Evolutionary conservation across 2,797 vertebrate genomes (phyloP).

Genomic region (Poecilia velifera): DNA sequence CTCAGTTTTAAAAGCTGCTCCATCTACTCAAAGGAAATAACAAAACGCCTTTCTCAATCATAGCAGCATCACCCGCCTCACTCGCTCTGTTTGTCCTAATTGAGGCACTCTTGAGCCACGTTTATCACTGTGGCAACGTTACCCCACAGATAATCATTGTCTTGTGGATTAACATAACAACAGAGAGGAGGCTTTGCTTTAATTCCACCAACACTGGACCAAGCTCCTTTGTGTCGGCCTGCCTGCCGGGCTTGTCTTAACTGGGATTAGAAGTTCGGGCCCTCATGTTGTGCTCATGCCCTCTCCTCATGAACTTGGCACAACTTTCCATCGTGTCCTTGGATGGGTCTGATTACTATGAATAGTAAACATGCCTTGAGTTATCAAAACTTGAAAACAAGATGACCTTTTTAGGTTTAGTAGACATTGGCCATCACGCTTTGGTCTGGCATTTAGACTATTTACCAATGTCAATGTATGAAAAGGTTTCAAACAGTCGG

Average conservation of each 20-base stretch:
- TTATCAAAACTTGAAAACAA: neutral
- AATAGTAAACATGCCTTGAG: neutral
- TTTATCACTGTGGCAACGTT: conserved; percentile 75
- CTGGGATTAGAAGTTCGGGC: conserved; percentile 70
- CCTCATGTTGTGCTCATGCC: conserved; percentile 32
- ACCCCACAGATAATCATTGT: conserved; percentile 77
- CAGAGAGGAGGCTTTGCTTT: conserved; percentile 76
- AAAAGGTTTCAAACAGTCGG: neutral
- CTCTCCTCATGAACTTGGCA: conserved; percentile 17
- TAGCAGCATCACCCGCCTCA: conserved; percentile 22
- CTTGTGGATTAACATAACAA: conserved; percentile 80
- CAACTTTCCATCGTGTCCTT: conserved; percentile 29
- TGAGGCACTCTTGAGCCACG: conserved; percentile 71
- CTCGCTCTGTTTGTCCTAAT: conserved; percentile 64
- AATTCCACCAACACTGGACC: conserved; percentile 77
- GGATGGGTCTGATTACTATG: conserved; percentile 10
- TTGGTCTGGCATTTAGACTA: neutral
- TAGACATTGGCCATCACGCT: neutral
- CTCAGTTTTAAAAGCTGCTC: conserved; percentile 37
- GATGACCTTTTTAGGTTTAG: neutral
- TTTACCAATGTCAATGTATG: neutral
- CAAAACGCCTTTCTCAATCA: conserved; percentile 25
- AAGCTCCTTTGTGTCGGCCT: conserved; percentile 66
- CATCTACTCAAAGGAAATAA: conserved; percentile 40
- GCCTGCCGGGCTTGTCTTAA: conserved; percentile 70